Percentiles rank a stretch among this genome's conserved stretches.
Conservation (phyloP, 1,140 invertebrate genomes). For the Colletes gigas region DNA sequence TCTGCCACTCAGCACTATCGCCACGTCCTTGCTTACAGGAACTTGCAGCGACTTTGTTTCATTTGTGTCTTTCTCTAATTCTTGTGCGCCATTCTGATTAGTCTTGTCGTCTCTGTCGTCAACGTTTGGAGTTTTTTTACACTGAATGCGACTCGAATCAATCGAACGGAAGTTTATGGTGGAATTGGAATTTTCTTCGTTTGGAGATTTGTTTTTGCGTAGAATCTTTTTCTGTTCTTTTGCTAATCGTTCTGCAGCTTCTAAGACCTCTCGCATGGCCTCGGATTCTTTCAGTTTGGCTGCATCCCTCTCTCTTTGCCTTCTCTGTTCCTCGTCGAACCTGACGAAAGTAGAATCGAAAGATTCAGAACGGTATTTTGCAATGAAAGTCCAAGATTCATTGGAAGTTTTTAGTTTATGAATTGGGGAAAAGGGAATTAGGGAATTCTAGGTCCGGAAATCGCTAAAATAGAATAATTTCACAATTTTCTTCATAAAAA, state of each 20-base stretch:
- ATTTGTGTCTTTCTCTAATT: conserved; percentile 12
- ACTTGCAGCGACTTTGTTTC: conserved; percentile 58
- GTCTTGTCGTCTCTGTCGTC: neutral
- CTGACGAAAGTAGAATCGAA: conserved; percentile 49
- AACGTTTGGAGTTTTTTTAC: neutral
- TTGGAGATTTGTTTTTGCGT: conserved; percentile 80
- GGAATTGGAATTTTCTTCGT: conserved; percentile 8
- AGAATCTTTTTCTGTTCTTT: conserved; percentile 84
- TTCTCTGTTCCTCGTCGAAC: conserved; percentile 78
- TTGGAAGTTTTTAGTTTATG: too few species aligned
- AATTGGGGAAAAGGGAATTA: too few species aligned
- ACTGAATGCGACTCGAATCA: neutral
- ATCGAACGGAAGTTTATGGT: conserved; percentile 13
- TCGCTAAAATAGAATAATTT: too few species aligned
- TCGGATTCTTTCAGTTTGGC: conserved; percentile 70
- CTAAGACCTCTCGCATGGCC: conserved; percentile 76
- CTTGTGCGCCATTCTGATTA: neutral
- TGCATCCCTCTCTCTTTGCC: conserved; percentile 75
- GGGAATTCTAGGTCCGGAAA: too few species aligned
- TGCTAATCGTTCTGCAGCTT: conserved; percentile 82
- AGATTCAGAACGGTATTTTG: too few species aligned
- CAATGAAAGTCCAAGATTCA: too few species aligned
- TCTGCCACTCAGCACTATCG: conserved; percentile 75
- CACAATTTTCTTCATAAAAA: too few species aligned
- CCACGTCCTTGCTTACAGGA: conserved; percentile 75